Conservation (phyloP, 2,113 vertebrate genomes). For the Bolborhynchus lineola region DNA sequence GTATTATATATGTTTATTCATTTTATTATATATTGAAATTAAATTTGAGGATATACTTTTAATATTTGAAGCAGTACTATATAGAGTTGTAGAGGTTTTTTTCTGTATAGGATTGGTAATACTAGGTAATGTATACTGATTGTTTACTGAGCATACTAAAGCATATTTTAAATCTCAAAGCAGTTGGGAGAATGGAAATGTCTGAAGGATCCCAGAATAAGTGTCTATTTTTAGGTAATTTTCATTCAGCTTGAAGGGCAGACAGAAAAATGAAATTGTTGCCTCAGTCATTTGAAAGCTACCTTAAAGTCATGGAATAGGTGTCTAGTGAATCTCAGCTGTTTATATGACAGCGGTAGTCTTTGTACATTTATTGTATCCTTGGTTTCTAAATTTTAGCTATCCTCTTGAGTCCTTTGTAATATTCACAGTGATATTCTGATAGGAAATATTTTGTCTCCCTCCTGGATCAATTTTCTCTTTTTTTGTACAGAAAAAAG, state of each 20-base stretch:
- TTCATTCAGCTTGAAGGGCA: not conserved
- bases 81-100: not conserved
- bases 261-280: not conserved
- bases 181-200: not conserved
- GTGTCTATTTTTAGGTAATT: not conserved
- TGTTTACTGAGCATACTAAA: not conserved
- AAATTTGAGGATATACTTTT: not conserved
- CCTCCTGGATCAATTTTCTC: not conserved
- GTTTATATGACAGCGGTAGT: not conserved
- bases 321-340: not conserved
- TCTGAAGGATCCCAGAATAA: not conserved
- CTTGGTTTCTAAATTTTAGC: not conserved
- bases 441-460: not conserved
- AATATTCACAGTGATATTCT: conserved; percentile 10
- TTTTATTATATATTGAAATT: not conserved
- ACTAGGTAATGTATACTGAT: not conserved
- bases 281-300: not conserved
- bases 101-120: not conserved
- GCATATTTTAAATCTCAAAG: not conserved
- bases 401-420: not conserved
- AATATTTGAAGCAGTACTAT: not conserved
- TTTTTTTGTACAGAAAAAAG: not conserved
- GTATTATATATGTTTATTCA: not conserved
- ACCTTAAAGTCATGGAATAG: not conserved
- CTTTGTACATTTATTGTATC: not conserved